A percentile compares a stretch with the other conserved stretches of the same genome.
Conservation (phyloP, 2,113 vertebrate species). For the Cochlearius cochlearius region DNA sequence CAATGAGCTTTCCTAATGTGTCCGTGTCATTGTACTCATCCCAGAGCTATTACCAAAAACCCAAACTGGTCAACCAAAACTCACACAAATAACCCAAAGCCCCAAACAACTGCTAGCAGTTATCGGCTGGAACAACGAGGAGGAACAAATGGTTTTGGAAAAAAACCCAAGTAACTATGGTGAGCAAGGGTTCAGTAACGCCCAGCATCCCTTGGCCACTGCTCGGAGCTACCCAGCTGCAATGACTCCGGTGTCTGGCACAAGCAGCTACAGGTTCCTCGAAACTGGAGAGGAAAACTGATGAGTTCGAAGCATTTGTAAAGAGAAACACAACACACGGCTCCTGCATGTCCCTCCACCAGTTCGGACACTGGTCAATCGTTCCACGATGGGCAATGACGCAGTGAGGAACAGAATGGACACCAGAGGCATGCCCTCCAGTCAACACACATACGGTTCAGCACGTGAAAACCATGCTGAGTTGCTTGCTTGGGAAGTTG, state of each 20-base stretch:
- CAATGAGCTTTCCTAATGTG: neutral
- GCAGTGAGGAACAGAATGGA: neutral
- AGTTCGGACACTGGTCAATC: neutral
- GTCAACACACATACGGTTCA: neutral
- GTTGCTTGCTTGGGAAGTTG: neutral
- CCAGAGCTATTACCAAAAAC: neutral
- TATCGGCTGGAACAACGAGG: rapidly evolving
- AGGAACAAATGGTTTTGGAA: neutral
- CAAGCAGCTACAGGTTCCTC: neutral
- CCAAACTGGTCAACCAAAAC: neutral
- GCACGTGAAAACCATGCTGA: neutral
- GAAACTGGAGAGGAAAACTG: neutral
- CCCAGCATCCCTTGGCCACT: neutral
- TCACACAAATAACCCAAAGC: neutral
- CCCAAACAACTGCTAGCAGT: neutral
- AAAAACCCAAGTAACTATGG: neutral
- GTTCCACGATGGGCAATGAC: neutral
- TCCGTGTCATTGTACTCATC: neutral
- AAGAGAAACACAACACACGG: neutral
- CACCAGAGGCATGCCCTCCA: neutral
- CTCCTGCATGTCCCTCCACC: neutral
- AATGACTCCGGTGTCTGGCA: neutral
- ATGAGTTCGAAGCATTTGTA: neutral
- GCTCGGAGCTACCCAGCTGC: no score
- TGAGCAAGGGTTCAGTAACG: rapidly evolving